Evolutionary conservation across 2,797 vertebrate species (phyloP).

Genomic region (Heteromormyrus szaboi): DNA sequence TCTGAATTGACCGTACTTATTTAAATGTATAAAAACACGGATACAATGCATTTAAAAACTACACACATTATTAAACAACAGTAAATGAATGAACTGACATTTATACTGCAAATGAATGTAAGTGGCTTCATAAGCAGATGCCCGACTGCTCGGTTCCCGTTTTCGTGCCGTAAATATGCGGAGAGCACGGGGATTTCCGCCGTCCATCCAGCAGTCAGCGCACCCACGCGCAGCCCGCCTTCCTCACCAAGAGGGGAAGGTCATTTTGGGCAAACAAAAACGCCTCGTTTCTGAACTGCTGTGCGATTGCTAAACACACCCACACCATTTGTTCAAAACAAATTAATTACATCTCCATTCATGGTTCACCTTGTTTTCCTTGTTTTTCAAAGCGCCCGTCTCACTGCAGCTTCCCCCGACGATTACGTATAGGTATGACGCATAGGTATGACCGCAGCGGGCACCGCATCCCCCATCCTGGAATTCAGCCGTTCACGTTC

Average conservation of each 20-base stretch:
- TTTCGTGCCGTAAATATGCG: neutral
- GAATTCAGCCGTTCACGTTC: neutral
- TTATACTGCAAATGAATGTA: neutral
- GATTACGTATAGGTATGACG: neutral
- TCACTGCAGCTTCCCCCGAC: neutral
- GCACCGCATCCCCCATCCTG: neutral
- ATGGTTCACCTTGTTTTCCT: neutral
- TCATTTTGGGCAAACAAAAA: neutral
- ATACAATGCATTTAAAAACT: neutral
- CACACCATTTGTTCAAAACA: neutral
- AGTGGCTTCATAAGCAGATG: neutral
- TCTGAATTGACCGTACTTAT: neutral
- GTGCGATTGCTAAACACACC: neutral
- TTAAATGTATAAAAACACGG: neutral
- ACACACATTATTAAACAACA: neutral
- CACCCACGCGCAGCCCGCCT: neutral
- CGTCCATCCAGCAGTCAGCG: neutral
- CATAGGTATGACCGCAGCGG: neutral
- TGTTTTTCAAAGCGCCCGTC: neutral
- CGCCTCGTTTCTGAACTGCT: neutral
- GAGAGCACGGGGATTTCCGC: conserved; percentile 26
- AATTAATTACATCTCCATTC: neutral
- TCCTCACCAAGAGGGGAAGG: neutral
- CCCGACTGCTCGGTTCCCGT: neutral
- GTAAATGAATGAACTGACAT: neutral